Percentiles rank a stretch among this genome's conserved stretches.
phyloP scores from a whole-genome alignment of 2,888 invertebrate genomes.

The Lamellibrachia columna region DNA sequence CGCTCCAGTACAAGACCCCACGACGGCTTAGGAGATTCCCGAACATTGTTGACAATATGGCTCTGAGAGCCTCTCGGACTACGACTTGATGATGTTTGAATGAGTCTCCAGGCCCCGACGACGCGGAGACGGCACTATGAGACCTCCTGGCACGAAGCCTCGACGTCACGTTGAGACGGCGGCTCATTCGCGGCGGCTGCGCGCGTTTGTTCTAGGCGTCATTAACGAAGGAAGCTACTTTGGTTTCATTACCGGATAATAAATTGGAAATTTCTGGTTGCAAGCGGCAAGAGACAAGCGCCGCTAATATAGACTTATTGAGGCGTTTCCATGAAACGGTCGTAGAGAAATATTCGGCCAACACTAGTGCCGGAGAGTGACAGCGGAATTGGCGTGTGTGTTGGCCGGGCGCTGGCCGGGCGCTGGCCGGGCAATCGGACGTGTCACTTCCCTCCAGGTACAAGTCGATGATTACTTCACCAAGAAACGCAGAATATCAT shows the following conservation, averaged over 20 bases:
- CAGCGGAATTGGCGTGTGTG: not conserved
- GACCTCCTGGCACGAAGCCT: not conserved
- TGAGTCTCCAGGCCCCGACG: not conserved
- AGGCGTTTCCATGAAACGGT: not conserved
- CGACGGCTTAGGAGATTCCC: not conserved
- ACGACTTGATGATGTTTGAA: not conserved
- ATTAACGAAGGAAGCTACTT: conserved; percentile 1
- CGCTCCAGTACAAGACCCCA: too few relatives aligned
- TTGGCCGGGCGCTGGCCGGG: not conserved
- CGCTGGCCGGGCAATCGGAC: not conserved
- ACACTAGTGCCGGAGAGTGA: not conserved
- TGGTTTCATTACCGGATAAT: conserved; percentile 1
- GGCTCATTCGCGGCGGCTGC: not conserved
- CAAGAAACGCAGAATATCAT: not conserved
- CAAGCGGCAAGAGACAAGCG: not conserved
- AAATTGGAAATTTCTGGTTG: not conserved
- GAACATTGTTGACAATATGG: not conserved
- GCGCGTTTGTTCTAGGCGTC: not conserved
- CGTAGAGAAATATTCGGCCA: not conserved
- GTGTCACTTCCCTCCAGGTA: not conserved
- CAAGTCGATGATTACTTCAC: not conserved
- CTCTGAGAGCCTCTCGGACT: not conserved
- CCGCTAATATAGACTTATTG: not conserved
- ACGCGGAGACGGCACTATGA: not conserved
- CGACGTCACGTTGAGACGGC: not conserved